Evolutionary conservation across 2,888 invertebrate species (phyloP).

Genomic region (Eupsilia transversa): DNA sequence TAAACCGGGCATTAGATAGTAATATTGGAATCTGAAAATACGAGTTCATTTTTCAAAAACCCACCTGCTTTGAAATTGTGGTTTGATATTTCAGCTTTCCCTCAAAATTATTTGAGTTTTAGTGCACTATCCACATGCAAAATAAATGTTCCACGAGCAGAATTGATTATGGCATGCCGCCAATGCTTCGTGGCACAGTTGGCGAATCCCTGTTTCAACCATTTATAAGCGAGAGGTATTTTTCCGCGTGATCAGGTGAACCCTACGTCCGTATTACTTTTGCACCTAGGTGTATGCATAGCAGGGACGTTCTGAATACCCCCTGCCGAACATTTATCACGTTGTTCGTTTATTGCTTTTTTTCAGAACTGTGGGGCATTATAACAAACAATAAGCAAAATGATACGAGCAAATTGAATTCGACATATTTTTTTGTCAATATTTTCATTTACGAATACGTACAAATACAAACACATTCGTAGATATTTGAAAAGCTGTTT

Average conservation of each 20-base stretch:
- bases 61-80: conserved; percentile 31
- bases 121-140: conserved; percentile 56
- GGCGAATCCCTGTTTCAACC: conserved; percentile 65
- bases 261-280: conserved; percentile 42
- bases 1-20: too few relatives aligned
- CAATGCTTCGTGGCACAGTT: conserved; percentile 67
- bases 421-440: conserved; percentile 3
- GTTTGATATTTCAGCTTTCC: conserved; percentile 49
- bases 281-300: conserved; percentile 39
- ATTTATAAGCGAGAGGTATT: conserved; percentile 58
- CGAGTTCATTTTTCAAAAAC: conserved; percentile 2
- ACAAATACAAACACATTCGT: not conserved
- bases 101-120: conserved; percentile 53
- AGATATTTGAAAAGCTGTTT: not conserved
- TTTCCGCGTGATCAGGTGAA: conserved; percentile 57
- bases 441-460: not conserved
- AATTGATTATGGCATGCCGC: conserved; percentile 73
- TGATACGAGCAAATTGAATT: conserved; percentile 38
- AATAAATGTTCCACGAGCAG: conserved; percentile 61
- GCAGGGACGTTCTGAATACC: conserved; percentile 35
- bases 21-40: conserved; percentile 11
- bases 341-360: conserved; percentile 51
- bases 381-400: conserved; percentile 37
- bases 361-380: conserved; percentile 19
- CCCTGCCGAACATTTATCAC: conserved; percentile 48